These are phyloP conservation scores for Drosophila rhopaloa DNA, from an alignment of 1,140 invertebrate species.

Conservation along the genomic window DNA sequence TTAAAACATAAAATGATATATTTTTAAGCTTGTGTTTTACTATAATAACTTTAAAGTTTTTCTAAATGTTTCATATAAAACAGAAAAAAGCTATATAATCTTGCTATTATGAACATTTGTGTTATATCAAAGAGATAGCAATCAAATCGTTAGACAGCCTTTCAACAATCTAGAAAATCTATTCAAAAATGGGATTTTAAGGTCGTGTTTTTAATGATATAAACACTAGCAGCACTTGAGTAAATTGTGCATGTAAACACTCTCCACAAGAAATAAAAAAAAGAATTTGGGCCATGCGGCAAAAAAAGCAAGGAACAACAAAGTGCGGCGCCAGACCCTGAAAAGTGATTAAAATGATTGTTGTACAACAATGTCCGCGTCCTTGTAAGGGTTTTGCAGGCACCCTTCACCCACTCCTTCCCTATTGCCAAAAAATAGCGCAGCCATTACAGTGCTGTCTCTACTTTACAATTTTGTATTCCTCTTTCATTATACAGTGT, in stretches of 20 bases:
- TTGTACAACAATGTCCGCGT: slow-evolving; percentile 69
- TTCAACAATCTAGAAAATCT: not conserved
- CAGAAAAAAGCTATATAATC: too few relatives aligned
- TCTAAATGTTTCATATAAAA: too few relatives aligned
- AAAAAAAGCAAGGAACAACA: slow-evolving; percentile 11
- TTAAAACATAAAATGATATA: too few relatives aligned
- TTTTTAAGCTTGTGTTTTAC: too few relatives aligned
- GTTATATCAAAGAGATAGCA: not conserved
- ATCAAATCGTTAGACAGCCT: not conserved
- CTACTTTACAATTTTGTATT: slow-evolving; percentile 25
- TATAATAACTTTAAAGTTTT: too few relatives aligned
- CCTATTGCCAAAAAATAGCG: slow-evolving; percentile 10
- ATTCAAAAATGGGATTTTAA: slow-evolving; percentile 14
- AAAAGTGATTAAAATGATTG: slow-evolving; percentile 81
- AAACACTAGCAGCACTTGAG: slow-evolving; percentile 75
- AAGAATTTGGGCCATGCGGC: slow-evolving; percentile 37
- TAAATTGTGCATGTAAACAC: slow-evolving; percentile 78
- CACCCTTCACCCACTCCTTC: not conserved
- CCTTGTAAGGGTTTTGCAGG: slow-evolving; percentile 69
- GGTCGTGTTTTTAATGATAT: slow-evolving; percentile 67
- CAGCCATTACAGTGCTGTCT: slow-evolving; percentile 42
- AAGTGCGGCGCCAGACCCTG: slow-evolving; percentile 69
- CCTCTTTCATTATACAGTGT: slow-evolving; percentile 53
- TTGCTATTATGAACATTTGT: not conserved
- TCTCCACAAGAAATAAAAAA: slow-evolving; percentile 2